These are phyloP conservation scores for Stegodyphus mimosarum DNA, from an alignment of 1,140 invertebrate genomes.

Conservation along the genomic window DNA sequence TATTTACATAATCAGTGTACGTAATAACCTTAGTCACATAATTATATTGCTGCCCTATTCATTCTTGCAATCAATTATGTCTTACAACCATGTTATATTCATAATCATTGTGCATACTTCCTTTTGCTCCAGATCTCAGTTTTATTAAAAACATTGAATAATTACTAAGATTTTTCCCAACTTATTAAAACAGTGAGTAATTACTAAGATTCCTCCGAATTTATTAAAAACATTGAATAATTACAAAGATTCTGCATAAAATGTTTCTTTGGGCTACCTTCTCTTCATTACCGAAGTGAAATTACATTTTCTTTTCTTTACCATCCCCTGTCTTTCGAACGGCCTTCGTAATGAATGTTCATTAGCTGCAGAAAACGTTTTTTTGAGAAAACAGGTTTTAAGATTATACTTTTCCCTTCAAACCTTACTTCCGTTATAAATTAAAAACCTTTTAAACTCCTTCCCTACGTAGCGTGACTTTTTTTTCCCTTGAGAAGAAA, in stretches of 20 bases:
- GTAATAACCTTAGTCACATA: no score
- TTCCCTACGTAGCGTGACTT: neutral
- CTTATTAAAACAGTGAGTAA: no score
- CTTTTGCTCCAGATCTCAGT: no score
- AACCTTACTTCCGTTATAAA: conserved; percentile 9
- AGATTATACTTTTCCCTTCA: neutral
- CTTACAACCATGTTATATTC: no score
- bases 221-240: neutral
- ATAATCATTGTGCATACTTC: no score
- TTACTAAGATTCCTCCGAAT: no score
- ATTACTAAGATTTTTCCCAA: neutral
- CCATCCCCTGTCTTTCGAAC: neutral
- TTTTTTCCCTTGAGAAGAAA: neutral
- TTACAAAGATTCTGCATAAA: neutral
- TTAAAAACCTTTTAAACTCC: conserved; percentile 35
- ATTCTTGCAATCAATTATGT: no score
- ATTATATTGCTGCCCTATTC: no score
- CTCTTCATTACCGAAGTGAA: neutral
- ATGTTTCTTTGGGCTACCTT: neutral
- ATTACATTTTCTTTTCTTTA: neutral
- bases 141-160: neutral
- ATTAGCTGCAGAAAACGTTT: conserved; percentile 1
- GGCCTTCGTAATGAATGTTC: conserved; percentile 17
- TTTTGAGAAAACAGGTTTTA: neutral
- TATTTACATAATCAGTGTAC: no score